A percentile compares a stretch with the other conserved stretches of the same genome.
Evolutionary conservation across 2,888 invertebrate species (phyloP).

Genomic region (Drosophila mulleri): DNA sequence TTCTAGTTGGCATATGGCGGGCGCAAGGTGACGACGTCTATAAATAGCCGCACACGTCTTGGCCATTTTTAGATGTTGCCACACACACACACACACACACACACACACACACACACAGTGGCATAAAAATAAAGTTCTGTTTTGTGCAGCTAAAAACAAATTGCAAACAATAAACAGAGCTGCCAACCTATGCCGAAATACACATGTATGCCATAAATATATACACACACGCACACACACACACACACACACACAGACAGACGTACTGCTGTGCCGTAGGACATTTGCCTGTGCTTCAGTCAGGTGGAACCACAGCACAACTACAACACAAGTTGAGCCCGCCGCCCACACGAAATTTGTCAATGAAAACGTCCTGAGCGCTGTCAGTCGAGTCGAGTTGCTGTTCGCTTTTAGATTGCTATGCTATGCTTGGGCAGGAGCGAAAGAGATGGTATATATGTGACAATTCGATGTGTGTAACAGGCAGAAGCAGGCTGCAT

Average conservation of each 20-base stretch:
- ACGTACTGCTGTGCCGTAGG: conserved; percentile 13
- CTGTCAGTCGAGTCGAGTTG: conserved; percentile 7
- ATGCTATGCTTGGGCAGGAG: not conserved
- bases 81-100: not conserved
- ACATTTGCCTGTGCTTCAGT: conserved; percentile 28
- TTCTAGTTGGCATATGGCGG: conserved; percentile 49
- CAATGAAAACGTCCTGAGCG: conserved; percentile 33
- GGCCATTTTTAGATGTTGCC: conserved; percentile 63
- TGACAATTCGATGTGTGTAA: not conserved
- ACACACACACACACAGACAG: conserved; percentile 3
- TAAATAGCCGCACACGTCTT: conserved; percentile 68
- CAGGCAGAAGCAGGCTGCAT: no score
- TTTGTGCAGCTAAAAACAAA: conserved; percentile 75
- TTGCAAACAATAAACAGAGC: conserved; percentile 75
- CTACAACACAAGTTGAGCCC: conserved; percentile 12
- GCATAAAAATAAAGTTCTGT: conserved; percentile 72
- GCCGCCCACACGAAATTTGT: conserved; percentile 44
- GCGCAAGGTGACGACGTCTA: conserved; percentile 52
- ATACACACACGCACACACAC: conserved; percentile 13
- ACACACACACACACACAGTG: not conserved
- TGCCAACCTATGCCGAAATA: conserved; percentile 40
- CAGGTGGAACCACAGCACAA: conserved; percentile 36
- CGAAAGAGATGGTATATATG: not conserved
- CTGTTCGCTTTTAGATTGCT: conserved; percentile 17
- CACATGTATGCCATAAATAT: conserved; percentile 41